Percentiles rank a stretch among this genome's conserved stretches.
Conservation (phyloP, 2,113 vertebrate species). For the Turnix velox region DNA sequence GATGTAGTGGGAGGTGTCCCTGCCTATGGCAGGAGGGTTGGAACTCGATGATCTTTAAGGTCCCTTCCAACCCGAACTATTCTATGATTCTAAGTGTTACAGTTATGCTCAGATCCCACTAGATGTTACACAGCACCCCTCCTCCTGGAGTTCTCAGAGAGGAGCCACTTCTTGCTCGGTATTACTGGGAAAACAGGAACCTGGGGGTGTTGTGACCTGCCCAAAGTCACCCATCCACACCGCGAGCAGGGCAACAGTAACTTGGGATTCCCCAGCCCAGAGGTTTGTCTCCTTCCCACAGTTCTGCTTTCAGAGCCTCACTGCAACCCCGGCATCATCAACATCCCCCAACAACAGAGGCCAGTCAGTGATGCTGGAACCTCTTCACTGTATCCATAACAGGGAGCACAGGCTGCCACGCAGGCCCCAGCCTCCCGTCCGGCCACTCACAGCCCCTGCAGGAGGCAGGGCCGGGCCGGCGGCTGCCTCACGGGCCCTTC, state of each 20-base stretch:
- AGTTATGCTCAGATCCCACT: accelerated
- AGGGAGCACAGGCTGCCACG: too few species aligned
- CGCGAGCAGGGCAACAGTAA: accelerated
- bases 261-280: too few species aligned
- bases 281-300: not conserved
- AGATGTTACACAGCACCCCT: not conserved
- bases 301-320: not conserved
- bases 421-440: not conserved
- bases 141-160: not conserved
- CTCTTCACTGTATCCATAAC: accelerated
- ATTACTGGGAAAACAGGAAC: not conserved
- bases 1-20: too few species aligned
- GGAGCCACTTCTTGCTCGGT: not conserved
- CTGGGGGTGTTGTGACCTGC: accelerated
- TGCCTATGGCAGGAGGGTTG: too few species aligned
- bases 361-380: accelerated
- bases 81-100: too few species aligned
- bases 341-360: not conserved
- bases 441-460: not conserved
- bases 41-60: too few species aligned
- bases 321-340: not conserved
- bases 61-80: too few species aligned
- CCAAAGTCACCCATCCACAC: not conserved
- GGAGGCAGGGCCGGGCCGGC: not conserved
- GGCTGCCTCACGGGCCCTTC: not conserved